Evolutionary conservation across 2,113 vertebrate genomes (phyloP).

Genomic region (Lichenostomus cassidix): DNA sequence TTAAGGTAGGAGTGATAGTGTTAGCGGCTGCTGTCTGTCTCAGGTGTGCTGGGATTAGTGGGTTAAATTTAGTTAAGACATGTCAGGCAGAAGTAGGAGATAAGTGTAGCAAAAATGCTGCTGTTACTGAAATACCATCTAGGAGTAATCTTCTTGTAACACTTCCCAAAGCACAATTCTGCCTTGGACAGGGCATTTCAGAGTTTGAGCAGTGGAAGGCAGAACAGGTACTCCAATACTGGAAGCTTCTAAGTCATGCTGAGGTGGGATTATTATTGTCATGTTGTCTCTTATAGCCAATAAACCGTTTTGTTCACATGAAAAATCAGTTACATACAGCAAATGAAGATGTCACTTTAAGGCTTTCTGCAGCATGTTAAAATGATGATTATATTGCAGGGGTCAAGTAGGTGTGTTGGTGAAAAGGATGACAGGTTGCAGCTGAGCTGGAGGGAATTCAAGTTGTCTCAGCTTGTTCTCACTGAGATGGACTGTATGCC

Average conservation of each 20-base stretch:
- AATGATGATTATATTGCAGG: background rate
- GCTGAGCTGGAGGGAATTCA: conserved; percentile 18
- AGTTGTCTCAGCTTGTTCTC: background rate
- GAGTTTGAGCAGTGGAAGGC: background rate
- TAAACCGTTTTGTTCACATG: background rate
- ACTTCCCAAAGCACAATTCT: background rate
- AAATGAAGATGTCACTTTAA: background rate
- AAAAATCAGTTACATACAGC: background rate
- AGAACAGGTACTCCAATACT: background rate
- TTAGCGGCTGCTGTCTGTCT: background rate
- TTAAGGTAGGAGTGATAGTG: conserved; percentile 12
- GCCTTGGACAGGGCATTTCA: background rate
- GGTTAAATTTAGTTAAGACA: conserved; percentile 63
- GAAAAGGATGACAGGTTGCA: background rate
- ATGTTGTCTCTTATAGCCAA: background rate
- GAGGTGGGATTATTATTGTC: background rate
- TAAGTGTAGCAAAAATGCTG: conserved; percentile 4
- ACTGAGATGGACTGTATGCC: background rate
- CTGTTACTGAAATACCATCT: background rate
- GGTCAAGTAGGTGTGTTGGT: background rate
- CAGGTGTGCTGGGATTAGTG: conserved; percentile 63
- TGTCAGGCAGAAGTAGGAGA: background rate
- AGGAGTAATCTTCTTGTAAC: background rate
- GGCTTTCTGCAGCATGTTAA: background rate
- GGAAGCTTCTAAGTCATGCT: background rate